A percentile compares a stretch with the other conserved stretches of the same genome.
Conservation (phyloP, 2,113 vertebrate genomes). For the Sapayoa aenigma region DNA sequence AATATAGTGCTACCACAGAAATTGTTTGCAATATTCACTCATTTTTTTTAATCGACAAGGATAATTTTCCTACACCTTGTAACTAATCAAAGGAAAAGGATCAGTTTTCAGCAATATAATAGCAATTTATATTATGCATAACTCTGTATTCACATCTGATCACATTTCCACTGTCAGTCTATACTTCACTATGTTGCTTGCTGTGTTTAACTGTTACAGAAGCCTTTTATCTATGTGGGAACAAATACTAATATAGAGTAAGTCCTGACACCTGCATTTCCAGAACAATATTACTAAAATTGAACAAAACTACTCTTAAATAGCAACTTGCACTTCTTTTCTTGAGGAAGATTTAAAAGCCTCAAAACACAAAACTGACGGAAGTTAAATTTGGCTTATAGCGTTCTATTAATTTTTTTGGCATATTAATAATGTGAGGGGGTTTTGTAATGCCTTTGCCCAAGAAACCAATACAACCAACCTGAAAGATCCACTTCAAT, state of each 20-base stretch:
- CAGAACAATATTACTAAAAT: neutral
- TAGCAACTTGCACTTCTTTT: neutral
- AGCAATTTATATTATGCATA: neutral
- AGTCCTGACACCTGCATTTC: neutral
- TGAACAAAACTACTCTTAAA: neutral
- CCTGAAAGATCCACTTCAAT: neutral
- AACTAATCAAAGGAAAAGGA: neutral
- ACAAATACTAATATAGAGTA: neutral
- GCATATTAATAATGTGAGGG: neutral
- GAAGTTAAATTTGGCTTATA: neutral
- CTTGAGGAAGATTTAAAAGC: neutral
- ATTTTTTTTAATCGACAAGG: neutral
- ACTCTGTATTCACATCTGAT: neutral
- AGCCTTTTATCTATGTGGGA: neutral
- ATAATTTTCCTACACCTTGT: neutral
- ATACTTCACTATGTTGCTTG: neutral
- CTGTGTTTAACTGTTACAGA: neutral
- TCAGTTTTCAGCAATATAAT: neutral
- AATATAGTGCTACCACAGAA: neutral
- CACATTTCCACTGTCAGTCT: neutral
- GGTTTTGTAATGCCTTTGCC: neutral
- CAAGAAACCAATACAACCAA: neutral
- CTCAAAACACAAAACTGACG: neutral
- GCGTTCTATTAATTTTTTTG: neutral
- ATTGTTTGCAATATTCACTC: neutral